Base-by-base conservation (phyloP, 2,797 vertebrate species). In the Coracias cyanogaster region DNA sequence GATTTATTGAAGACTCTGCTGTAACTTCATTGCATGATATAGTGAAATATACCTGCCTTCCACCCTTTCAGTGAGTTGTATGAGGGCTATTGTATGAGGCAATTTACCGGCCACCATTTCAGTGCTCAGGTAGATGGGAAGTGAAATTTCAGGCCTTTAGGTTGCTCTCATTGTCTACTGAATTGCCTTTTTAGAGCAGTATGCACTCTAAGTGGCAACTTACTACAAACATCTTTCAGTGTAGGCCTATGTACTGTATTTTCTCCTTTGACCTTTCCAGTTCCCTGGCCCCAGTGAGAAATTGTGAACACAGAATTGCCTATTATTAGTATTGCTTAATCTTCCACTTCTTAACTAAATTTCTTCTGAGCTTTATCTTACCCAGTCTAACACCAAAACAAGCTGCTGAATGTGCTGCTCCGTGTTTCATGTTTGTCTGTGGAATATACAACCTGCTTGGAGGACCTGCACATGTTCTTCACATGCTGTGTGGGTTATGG, bases 1-100 rank as follows among this genome's bases (percentile, higher is more conserved):
- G 82, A 94, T 80, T 93, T 96, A 92, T 84, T 90, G 83, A 79
- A 91, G 73, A 19, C 54, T 76, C 48, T 86, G 82, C 33, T 77
- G n/a, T 57, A 79, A 73, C 66, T 93, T 94, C 55, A 74, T 77
- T 77, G 82, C n/a, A 43, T 58, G 31, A 82, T 90, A 57, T 12
- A 82, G 64, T 92, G 67, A 94, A 86, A n/a, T 66, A 66, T 67
- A 79, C 52, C 62, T 80, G 13, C 55, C 35, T 94, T 81, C 55
- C 20, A 57, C 43, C 17, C 24, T 43, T 16, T 86, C 46, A 52
- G 21, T 65, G 69, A 76, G 49, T 91, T 83, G 49, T 39, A 24
- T 20, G 80, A 89, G 58, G 58, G 31, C 64, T 89, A 11, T 86
- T 86, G 20, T 64, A 48, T 82, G 31, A 89, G 80, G 46, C 39